Conservation (phyloP, 2,113 vertebrate genomes). For the Engystomops pustulosus region DNA sequence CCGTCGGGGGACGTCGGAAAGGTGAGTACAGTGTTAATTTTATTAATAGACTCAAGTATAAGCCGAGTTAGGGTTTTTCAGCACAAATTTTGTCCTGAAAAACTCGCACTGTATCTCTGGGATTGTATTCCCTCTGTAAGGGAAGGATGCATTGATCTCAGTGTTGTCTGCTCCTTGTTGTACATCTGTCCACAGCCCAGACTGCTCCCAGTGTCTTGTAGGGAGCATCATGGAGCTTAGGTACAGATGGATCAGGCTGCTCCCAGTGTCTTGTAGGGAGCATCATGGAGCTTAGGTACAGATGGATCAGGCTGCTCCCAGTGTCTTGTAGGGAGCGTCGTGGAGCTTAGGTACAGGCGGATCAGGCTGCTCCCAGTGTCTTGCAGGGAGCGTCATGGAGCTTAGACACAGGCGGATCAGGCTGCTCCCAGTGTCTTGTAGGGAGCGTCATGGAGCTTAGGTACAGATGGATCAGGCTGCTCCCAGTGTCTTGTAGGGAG, state of each 20-base stretch:
- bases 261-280: neutral
- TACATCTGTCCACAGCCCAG: neutral
- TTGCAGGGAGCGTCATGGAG: neutral
- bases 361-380: neutral
- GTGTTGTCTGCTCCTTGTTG: neutral
- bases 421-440: neutral
- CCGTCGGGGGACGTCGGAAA: no score
- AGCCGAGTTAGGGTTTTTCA: no score
- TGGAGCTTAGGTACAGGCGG: constrained; percentile 18
- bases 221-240: constrained; percentile 8
- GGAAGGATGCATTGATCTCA: neutral
- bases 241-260: constrained; percentile 11
- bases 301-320: neutral
- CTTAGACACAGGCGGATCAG: constrained; percentile 26
- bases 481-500: neutral
- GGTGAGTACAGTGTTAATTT: no score
- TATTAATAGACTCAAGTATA: no score
- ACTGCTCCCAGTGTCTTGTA: neutral
- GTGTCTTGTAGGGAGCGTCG: neutral
- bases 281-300: constrained; percentile 21
- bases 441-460: constrained; percentile 8
- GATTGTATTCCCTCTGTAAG: neutral
- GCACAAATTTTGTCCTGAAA: no score
- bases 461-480: constrained; percentile 11
- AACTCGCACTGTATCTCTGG: neutral